Base-by-base conservation (phyloP, 2,888 invertebrate species). In the Leptura quadrifasciata region DNA sequence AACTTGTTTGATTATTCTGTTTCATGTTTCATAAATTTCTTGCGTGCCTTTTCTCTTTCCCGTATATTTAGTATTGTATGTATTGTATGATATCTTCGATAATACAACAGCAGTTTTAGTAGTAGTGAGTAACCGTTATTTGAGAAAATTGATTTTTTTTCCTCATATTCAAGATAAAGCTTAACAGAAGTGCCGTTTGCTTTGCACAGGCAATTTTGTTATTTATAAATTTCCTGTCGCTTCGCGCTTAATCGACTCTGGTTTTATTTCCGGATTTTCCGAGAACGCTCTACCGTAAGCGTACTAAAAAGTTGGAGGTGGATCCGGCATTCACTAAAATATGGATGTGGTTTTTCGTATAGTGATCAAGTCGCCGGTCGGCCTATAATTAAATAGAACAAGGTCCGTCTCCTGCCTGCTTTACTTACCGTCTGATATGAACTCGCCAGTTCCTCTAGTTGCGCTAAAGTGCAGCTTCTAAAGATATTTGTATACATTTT, bases 181-280 rank as follows among this genome's bases (percentile, higher is more conserved):
- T 9, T 10, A 39, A 39, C 1, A 9, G 1, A 15, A 15, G 8
- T 15, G 12, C 47, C 5, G n/a, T 47, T n/a, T 47, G 12, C 47
- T 1, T 2, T 0, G 3, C 47, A n/a, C 47, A n/a, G 47, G 12
- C 1, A 39, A 1, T 2, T 15, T 39, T 39, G 39, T 39, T 39
- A 39, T 39, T 39, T 39, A 39, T 2, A 15, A 1, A 39, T 31
- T 0, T 31, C 8, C 27, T 31, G 27, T 31, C 27, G 27, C 27
- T 8, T 31, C 8, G 6, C 27, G 6, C 12, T 47, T n/a, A 5
- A 5, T 47, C 17, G n/a, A 6, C 17, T 6, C n/a, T 47, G 47
- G n/a, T 47, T 47, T 47, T n/a, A 47, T 47, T 47, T 47, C 47
- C 47, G 47, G n/a, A n/a, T n/a, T 47, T 47, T 47, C 47, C 5